Conservation (phyloP, 2,888 invertebrate genomes). For the Trichacis sp. region DNA sequence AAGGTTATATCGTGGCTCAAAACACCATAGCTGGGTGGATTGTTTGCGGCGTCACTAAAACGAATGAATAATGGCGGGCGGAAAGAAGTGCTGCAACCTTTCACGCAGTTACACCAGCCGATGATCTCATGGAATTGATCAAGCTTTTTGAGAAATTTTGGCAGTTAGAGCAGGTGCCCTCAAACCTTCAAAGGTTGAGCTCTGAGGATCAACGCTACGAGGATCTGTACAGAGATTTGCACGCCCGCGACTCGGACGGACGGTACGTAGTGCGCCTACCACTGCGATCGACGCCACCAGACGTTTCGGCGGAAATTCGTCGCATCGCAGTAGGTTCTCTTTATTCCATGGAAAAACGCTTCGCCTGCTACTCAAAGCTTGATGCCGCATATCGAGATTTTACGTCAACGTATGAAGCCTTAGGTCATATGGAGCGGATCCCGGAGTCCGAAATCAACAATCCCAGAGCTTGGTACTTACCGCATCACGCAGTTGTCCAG, state of each 20-base stretch:
- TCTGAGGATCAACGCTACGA: conserved; percentile 9
- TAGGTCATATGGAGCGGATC: conserved; percentile 6
- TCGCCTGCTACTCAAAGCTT: no score
- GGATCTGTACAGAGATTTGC: not conserved
- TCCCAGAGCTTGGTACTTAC: conserved; percentile 1
- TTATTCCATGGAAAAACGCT: not conserved
- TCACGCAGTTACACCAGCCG: no score
- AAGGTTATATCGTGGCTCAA: no score
- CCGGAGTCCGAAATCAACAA: not conserved
- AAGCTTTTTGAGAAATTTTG: no score
- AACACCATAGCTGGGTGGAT: no score
- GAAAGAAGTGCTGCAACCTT: no score
- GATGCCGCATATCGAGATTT: conserved; percentile 5
- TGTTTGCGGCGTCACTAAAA: no score
- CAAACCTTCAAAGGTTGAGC: not conserved
- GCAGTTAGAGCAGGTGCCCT: conserved; percentile 1
- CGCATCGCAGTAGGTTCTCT: not conserved
- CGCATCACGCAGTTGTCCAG: conserved; percentile 14
- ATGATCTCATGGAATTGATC: no score
- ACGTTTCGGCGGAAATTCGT: not conserved
- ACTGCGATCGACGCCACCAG: not conserved
- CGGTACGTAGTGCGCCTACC: conserved; percentile 1
- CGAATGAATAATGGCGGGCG: no score
- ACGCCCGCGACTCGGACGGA: not conserved
- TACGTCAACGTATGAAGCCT: not conserved